These are phyloP conservation scores for Thunnus maccoyii DNA, from an alignment of 2,113 vertebrate species.

Conservation along the genomic window DNA sequence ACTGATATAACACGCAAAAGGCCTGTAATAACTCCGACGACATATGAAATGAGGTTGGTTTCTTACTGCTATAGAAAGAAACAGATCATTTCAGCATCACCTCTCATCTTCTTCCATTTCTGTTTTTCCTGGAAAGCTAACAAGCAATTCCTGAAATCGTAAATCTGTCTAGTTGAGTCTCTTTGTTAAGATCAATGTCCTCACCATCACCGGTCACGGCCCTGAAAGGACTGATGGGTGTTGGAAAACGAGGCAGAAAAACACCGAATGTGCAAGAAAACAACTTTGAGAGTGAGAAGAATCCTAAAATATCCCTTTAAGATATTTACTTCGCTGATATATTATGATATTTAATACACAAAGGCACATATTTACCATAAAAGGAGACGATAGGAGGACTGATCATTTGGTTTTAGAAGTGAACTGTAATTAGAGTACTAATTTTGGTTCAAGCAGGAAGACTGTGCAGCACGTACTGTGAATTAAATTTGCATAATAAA, in stretches of 20 bases:
- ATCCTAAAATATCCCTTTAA: not conserved
- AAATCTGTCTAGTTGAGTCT: not conserved
- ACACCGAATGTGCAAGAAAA: not conserved
- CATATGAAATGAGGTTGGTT: not conserved
- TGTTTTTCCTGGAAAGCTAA: slow-evolving; percentile 13
- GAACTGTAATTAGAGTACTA: too few species aligned
- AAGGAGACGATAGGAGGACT: too few species aligned
- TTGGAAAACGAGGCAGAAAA: not conserved
- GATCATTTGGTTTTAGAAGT: not conserved
- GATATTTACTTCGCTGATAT: too few species aligned
- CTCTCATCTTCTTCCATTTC: not conserved
- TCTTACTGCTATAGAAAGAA: not conserved
- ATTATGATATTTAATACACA: not conserved
- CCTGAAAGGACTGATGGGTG: too few species aligned
- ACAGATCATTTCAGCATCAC: not conserved
- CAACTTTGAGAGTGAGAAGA: not conserved
- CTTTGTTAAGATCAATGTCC: not conserved
- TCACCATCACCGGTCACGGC: not conserved
- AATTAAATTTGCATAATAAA: not conserved
- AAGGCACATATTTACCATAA: not conserved
- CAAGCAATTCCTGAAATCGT: not conserved
- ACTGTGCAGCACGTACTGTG: too few species aligned
- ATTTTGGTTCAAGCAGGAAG: too few species aligned
- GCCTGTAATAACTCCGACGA: not conserved
- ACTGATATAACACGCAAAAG: not conserved